Evolutionary conservation across 2,113 vertebrate species (phyloP).

Genomic region (Ariopsis seemanni): DNA sequence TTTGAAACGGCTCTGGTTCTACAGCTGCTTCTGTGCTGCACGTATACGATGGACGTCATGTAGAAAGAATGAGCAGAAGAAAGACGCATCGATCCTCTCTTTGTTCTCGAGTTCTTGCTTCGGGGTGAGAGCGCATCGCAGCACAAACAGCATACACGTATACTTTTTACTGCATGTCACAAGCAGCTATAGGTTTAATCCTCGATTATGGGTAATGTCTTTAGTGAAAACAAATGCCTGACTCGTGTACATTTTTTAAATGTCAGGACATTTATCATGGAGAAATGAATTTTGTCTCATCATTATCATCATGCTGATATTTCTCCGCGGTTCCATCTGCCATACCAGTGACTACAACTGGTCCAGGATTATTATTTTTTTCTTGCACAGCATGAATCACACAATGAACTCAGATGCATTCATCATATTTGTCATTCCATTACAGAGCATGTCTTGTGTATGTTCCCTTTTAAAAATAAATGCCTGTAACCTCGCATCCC

Average conservation of each 20-base stretch:
- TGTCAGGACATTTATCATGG: neutral
- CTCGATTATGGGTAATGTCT: too few relatives aligned
- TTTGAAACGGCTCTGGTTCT: slow-evolving; percentile 63
- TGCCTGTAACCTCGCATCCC: neutral
- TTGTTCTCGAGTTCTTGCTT: slow-evolving; percentile 53
- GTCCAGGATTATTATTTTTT: neutral
- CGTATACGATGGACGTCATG: slow-evolving; percentile 61
- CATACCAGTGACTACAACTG: neutral
- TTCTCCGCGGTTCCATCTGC: neutral
- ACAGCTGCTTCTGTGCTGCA: slow-evolving; percentile 57
- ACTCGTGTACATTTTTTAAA: neutral
- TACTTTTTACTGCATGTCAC: neutral
- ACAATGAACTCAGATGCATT: neutral
- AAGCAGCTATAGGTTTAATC: neutral
- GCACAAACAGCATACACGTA: neutral
- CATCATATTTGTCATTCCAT: neutral
- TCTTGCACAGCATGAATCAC: neutral
- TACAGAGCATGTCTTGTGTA: neutral
- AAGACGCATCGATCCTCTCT: slow-evolving; percentile 58
- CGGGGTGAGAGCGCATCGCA: neutral
- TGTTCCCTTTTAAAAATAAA: neutral
- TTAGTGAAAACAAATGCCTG: neutral
- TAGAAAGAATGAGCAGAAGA: slow-evolving; percentile 54
- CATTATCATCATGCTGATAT: neutral
- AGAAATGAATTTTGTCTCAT: neutral